Evolutionary conservation across 2,797 vertebrate species (phyloP).

Genomic region (Psittacula derbiana): DNA sequence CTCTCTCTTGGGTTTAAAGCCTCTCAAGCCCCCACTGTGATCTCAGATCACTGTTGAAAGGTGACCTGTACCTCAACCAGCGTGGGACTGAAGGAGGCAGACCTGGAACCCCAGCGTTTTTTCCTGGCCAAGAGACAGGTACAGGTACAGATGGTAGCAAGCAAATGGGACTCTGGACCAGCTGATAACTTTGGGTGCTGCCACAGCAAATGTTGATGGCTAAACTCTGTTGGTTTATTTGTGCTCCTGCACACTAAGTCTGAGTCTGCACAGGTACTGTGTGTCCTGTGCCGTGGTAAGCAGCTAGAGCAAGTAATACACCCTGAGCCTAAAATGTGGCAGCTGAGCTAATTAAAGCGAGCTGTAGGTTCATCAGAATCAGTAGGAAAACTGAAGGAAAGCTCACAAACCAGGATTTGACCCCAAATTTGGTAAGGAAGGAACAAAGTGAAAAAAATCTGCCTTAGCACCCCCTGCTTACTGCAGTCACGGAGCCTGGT

Average conservation of each 20-base stretch:
- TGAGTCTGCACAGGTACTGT: neutral
- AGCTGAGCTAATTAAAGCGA: neutral
- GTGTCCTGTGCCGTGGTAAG: neutral
- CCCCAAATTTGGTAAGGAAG: neutral
- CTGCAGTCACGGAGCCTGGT: fast-evolving
- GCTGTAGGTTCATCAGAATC: neutral
- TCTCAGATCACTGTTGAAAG: neutral
- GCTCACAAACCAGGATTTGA: neutral
- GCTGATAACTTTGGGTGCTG: neutral
- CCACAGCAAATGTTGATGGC: neutral
- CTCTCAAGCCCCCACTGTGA: neutral
- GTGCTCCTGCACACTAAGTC: neutral
- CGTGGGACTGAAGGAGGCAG: neutral
- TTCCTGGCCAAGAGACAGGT: neutral
- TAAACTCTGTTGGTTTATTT: too few species aligned
- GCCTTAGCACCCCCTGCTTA: fast-evolving
- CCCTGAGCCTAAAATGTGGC: neutral
- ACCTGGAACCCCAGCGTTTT: fast-evolving
- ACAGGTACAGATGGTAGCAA: fast-evolving
- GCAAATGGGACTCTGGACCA: fast-evolving
- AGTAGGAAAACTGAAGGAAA: neutral
- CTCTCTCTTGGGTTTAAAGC: neutral
- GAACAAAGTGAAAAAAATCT: neutral
- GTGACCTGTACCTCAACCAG: neutral
- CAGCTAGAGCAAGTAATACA: neutral